Evolutionary conservation across 2,113 vertebrate species (phyloP).

Genomic region (Bubalus kerabau): DNA sequence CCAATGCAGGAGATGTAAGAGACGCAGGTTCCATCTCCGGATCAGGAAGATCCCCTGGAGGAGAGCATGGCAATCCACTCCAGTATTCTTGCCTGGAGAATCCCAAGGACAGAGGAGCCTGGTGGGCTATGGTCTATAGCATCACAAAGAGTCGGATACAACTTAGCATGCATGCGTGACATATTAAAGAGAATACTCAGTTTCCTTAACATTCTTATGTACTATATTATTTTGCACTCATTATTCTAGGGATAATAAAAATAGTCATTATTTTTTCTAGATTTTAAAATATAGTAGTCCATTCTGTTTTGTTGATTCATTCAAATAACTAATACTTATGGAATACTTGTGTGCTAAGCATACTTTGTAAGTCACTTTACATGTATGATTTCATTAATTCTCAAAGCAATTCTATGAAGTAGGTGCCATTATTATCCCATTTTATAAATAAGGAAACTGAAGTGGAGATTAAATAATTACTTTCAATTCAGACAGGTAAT

Average conservation of each 20-base stretch:
- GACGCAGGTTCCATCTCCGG: not conserved
- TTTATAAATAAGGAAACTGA: constrained; percentile 30
- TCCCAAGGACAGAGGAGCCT: not conserved
- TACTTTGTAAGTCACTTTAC: not conserved
- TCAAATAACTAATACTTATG: not conserved
- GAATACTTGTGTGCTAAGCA: not conserved
- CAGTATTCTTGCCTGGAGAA: not conserved
- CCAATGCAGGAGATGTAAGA: not conserved
- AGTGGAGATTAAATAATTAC: not conserved
- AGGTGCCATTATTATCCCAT: not conserved
- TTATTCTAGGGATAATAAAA: not conserved
- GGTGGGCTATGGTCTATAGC: not conserved
- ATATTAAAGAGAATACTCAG: not conserved
- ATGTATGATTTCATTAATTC: constrained; percentile 8
- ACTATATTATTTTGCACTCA: constrained; percentile 1
- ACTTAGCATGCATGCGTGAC: not conserved
- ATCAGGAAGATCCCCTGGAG: not conserved
- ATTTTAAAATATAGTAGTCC: not conserved
- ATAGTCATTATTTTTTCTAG: not conserved
- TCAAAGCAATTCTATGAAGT: not conserved
- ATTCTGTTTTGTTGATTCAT: not conserved
- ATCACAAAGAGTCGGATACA: not conserved
- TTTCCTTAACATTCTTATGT: not conserved
- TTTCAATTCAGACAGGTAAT: not conserved
- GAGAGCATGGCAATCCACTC: not conserved